Evolutionary conservation across 2,113 vertebrate genomes (phyloP).

Genomic region (Fregata magnificens): DNA sequence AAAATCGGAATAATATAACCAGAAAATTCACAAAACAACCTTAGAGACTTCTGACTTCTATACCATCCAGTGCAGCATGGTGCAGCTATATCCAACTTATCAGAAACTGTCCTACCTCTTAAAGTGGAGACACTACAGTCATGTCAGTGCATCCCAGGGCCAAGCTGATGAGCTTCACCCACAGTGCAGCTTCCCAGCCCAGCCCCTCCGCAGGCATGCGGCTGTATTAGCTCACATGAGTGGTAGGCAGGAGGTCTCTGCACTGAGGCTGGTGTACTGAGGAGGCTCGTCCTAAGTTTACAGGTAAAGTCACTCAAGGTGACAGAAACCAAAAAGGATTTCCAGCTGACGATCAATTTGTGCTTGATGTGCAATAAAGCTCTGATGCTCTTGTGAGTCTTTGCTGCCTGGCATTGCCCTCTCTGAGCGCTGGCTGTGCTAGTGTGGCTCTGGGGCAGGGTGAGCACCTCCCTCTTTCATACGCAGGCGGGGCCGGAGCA

Average conservation of each 20-base stretch:
- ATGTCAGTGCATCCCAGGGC: not conserved
- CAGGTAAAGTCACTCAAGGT: not conserved
- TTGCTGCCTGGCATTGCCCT: not conserved
- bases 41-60: not conserved
- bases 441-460: not conserved
- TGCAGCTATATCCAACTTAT: not conserved
- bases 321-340: not conserved
- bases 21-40: not conserved
- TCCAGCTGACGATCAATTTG: not conserved
- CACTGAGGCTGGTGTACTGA: not conserved
- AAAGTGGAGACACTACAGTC: not conserved
- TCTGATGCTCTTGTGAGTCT: not conserved
- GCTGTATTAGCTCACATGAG: not conserved
- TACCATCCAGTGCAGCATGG: not conserved
- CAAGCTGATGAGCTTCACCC: not conserved
- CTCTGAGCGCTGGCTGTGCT: not conserved
- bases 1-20: not conserved
- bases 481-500: not conserved
- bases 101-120: not conserved
- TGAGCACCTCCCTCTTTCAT: not conserved
- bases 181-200: not conserved
- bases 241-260: not conserved
- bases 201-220: accelerated
- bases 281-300: not conserved
- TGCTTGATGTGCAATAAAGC: not conserved